Conservation (phyloP, 2,797 vertebrate species). For the Tiaroga cobitis region DNA sequence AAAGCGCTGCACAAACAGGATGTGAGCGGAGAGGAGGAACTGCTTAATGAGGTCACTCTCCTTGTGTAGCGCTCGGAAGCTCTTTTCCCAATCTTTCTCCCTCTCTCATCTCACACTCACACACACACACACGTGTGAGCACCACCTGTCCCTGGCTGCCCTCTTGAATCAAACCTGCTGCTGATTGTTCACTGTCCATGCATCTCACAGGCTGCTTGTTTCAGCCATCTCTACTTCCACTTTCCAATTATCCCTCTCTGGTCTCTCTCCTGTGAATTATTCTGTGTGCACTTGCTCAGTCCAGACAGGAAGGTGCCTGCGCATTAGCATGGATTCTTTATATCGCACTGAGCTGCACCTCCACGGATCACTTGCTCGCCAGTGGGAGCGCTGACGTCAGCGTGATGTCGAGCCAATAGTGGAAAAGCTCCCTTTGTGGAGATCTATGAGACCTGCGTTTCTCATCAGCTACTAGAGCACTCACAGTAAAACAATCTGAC, state of each 20-base stretch:
- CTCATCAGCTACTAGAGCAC: constrained; percentile 3
- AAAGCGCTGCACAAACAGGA: constrained; percentile 50
- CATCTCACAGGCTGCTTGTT: constrained; percentile 18
- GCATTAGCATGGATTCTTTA: constrained; percentile 43
- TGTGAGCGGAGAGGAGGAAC: constrained; percentile 61
- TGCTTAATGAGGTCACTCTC: constrained; percentile 81
- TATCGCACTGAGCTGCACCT: constrained; percentile 28
- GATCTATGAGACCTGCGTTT: constrained; percentile 27
- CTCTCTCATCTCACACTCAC: constrained; percentile 59
- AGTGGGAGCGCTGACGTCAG: constrained; percentile 35
- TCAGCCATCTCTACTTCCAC: constrained; percentile 46
- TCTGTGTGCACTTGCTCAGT: constrained; percentile 26
- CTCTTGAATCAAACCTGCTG: constrained; percentile 68
- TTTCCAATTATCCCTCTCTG: constrained; percentile 24
- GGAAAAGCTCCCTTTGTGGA: constrained; percentile 35
- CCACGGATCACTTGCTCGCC: constrained; percentile 31
- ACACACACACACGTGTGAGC: constrained; percentile 32
- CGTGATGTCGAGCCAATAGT: constrained; percentile 23
- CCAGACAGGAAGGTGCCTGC: constrained; percentile 32
- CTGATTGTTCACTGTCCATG: constrained; percentile 68
- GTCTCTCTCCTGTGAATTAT: constrained; percentile 20
- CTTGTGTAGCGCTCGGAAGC: constrained; percentile 78
- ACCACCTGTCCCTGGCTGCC: constrained; percentile 70
- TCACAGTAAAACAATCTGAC: constrained; percentile 24
- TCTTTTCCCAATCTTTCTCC: constrained; percentile 60